phyloP scores from a whole-genome alignment of 2,113 vertebrate species.

The Malurus elegans region DNA sequence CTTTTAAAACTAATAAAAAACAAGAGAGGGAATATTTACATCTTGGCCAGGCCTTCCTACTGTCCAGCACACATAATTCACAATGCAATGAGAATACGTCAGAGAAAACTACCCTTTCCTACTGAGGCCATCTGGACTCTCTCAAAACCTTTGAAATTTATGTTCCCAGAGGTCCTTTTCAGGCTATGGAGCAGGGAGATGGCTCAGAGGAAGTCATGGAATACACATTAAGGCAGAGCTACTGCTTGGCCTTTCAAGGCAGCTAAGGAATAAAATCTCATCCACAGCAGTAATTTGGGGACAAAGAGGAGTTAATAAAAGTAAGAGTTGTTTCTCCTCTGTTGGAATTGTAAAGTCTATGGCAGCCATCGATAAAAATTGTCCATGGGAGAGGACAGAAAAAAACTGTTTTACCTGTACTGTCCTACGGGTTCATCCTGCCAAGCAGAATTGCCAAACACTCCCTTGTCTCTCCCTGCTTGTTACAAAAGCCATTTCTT shows the following conservation, averaged over 20 bases:
- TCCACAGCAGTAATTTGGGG: background rate
- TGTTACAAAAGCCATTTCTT: background rate
- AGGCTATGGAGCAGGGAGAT: background rate
- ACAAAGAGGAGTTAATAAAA: background rate
- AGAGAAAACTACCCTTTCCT: background rate
- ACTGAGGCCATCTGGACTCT: constrained; percentile 9
- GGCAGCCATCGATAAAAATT: background rate
- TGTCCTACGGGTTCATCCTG: background rate
- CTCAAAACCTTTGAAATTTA: constrained; percentile 14
- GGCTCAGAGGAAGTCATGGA: background rate
- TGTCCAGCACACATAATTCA: background rate
- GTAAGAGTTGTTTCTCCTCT: background rate
- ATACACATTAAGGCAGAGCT: background rate
- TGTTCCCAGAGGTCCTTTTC: background rate
- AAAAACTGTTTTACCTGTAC: background rate
- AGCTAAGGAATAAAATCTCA: background rate
- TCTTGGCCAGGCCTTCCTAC: background rate
- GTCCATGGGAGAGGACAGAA: background rate
- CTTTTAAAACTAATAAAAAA: constrained; percentile 1
- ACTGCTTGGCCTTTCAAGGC: background rate
- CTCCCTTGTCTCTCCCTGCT: background rate
- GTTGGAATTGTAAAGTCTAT: background rate
- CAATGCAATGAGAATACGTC: background rate
- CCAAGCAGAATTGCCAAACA: background rate
- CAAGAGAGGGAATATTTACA: background rate